A percentile compares a stretch with the other conserved stretches of the same genome.
phyloP scores from a whole-genome alignment of 2,797 vertebrate genomes.

The Steatocranus sp. region DNA sequence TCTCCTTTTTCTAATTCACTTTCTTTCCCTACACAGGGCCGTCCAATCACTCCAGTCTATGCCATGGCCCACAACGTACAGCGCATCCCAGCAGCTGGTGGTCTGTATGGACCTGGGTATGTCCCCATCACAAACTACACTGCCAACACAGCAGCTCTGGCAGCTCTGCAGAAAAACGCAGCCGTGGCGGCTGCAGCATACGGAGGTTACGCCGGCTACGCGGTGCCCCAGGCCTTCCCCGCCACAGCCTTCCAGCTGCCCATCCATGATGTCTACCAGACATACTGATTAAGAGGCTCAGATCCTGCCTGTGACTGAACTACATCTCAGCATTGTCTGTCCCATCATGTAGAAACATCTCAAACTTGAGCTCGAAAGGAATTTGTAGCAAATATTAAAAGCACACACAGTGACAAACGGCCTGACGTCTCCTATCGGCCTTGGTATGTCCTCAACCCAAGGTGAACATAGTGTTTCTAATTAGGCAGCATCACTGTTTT shows the following conservation, averaged over 20 bases:
- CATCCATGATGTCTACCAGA: constrained; percentile 93
- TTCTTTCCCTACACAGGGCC: constrained; percentile 74
- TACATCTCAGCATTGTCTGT: constrained; percentile 12
- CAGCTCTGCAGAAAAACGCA: constrained; percentile 94
- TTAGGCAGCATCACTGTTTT: constrained; percentile 3
- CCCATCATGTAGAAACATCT: constrained; percentile 9
- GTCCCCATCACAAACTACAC: constrained; percentile 86
- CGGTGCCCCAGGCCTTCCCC: constrained; percentile 89
- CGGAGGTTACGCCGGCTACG: constrained; percentile 85
- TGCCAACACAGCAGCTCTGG: constrained; percentile 82
- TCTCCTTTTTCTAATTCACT: background rate
- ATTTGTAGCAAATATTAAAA: constrained; percentile 24
- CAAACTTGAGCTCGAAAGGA: constrained; percentile 19
- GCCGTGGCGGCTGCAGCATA: constrained; percentile 79
- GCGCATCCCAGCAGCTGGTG: constrained; percentile 82
- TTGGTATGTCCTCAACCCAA: background rate
- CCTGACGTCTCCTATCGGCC: background rate
- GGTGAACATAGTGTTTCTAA: background rate
- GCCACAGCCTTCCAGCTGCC: constrained; percentile 89
- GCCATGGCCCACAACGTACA: constrained; percentile 92
- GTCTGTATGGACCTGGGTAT: constrained; percentile 90
- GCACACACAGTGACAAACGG: background rate
- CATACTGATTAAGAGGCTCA: constrained; percentile 78
- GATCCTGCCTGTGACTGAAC: constrained; percentile 42
- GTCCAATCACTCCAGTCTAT: constrained; percentile 95